These are phyloP conservation scores for Lasioglossum leucozonium DNA, from an alignment of 2,888 invertebrate species.

Conservation along the genomic window DNA sequence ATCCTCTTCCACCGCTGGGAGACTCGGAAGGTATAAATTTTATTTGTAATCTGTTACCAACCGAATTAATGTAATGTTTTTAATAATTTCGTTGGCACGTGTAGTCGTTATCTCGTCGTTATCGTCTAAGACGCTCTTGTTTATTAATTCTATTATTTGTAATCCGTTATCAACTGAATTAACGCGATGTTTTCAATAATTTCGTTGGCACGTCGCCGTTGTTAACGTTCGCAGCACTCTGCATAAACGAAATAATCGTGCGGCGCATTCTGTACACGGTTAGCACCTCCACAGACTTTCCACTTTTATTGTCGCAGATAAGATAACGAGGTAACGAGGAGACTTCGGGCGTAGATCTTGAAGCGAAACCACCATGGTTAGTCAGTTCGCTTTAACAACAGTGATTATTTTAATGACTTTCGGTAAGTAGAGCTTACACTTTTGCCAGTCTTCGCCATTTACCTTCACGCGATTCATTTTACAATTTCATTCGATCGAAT, in stretches of 20 bases:
- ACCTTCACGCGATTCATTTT: background rate
- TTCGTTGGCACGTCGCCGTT: background rate
- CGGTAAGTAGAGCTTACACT: constrained; percentile 50
- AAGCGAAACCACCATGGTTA: constrained; percentile 50
- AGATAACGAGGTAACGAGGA: constrained; percentile 62
- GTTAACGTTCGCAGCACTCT: background rate
- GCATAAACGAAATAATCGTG: background rate
- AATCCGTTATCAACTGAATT: too few species aligned
- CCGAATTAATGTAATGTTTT: too few species aligned
- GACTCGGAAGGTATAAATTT: too few species aligned
- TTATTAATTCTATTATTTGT: too few species aligned
- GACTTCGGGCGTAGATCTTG: constrained; percentile 42
- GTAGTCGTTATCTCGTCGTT: too few species aligned
- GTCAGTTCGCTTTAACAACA: constrained; percentile 29
- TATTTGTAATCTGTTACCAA: too few species aligned
- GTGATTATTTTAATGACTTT: constrained; percentile 37
- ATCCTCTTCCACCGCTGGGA: too few species aligned
- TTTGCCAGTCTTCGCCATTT: background rate
- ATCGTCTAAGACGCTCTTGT: too few species aligned
- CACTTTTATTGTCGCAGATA: constrained; percentile 64
- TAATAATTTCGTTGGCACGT: too few species aligned
- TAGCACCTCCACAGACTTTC: constrained; percentile 16
- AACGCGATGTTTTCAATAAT: background rate
- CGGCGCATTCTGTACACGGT: constrained; percentile 16
- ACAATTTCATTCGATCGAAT: background rate